Evolutionary conservation across 2,888 invertebrate genomes (phyloP).

Genomic region (Campaea margaritaria): DNA sequence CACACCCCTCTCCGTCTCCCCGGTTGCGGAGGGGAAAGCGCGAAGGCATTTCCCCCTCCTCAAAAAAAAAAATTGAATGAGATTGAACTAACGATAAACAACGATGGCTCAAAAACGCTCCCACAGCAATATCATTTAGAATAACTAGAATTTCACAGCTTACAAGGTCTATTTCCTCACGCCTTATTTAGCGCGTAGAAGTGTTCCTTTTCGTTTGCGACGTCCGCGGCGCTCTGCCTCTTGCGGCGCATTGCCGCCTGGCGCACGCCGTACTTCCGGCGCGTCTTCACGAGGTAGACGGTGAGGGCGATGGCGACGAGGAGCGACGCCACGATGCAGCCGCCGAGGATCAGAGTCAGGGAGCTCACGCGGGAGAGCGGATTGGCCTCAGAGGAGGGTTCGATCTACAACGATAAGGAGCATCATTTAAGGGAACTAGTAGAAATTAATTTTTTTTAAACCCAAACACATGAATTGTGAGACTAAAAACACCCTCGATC

Average conservation of each 20-base stretch:
- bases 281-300: slow-evolving; percentile 68
- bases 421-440: too few species aligned
- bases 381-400: slow-evolving; percentile 58
- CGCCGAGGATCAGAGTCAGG: slow-evolving; percentile 66
- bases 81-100: not conserved
- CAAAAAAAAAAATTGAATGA: too few species aligned
- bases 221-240: slow-evolving; percentile 67
- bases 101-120: not conserved
- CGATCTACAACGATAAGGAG: slow-evolving; percentile 62
- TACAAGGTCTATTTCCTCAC: slow-evolving; percentile 41
- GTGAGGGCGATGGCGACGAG: slow-evolving; percentile 66
- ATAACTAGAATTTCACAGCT: slow-evolving; percentile 10
- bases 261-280: slow-evolving; percentile 61
- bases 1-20: too few species aligned
- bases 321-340: slow-evolving; percentile 62
- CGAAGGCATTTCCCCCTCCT: too few species aligned
- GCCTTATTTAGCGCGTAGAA: slow-evolving; percentile 69
- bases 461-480: too few species aligned
- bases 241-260: slow-evolving; percentile 68
- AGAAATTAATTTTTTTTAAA: too few species aligned
- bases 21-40: too few species aligned
- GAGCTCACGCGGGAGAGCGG: slow-evolving; percentile 48
- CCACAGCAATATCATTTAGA: not conserved
- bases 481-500: too few species aligned
- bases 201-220: slow-evolving; percentile 68